These are phyloP conservation scores for Ptychodera flava DNA, from an alignment of 35 echinoderm and acorn worm species.

Conservation along the genomic window DNA sequence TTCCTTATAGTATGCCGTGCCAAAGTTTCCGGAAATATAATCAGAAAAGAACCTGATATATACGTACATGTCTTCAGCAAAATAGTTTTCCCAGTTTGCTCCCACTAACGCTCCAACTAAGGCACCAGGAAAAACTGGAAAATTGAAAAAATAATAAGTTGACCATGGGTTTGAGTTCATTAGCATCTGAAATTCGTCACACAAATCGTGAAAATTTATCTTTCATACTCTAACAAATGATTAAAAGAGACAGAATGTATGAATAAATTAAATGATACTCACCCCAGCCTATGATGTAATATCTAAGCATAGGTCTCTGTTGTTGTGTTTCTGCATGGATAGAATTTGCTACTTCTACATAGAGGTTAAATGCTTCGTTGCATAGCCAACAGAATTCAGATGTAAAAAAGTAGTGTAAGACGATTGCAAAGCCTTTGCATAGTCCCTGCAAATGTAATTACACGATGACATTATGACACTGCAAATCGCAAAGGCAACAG, in stretches of 20 bases:
- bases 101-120: slow-evolving; percentile 68
- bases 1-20: too few relatives aligned
- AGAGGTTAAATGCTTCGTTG: slow-evolving; percentile 96
- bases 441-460: slow-evolving; percentile 57
- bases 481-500: too few relatives aligned
- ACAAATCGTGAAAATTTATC: too few relatives aligned
- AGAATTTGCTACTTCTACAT: slow-evolving; percentile 87
- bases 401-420: slow-evolving; percentile 70
- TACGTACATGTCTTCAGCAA: slow-evolving; percentile 85
- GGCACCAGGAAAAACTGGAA: slow-evolving; percentile 70
- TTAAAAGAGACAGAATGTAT: neutral
- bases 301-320: slow-evolving; percentile 84
- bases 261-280: slow-evolving; percentile 36
- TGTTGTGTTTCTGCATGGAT: slow-evolving; percentile 90
- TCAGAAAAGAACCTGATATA: too few relatives aligned
- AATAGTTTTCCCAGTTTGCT: slow-evolving; percentile 80
- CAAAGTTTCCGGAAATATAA: too few relatives aligned
- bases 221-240: too few relatives aligned
- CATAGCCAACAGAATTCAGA: slow-evolving; percentile 89
- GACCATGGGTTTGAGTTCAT: too few relatives aligned
- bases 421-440: slow-evolving; percentile 68
- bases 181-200: too few relatives aligned
- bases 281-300: slow-evolving; percentile 96
- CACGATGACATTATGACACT: too few relatives aligned
- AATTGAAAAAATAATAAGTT: slow-evolving; percentile 16